These are phyloP conservation scores for Gopherus flavomarginatus DNA, from an alignment of 2,113 vertebrate species.

Conservation along the genomic window DNA sequence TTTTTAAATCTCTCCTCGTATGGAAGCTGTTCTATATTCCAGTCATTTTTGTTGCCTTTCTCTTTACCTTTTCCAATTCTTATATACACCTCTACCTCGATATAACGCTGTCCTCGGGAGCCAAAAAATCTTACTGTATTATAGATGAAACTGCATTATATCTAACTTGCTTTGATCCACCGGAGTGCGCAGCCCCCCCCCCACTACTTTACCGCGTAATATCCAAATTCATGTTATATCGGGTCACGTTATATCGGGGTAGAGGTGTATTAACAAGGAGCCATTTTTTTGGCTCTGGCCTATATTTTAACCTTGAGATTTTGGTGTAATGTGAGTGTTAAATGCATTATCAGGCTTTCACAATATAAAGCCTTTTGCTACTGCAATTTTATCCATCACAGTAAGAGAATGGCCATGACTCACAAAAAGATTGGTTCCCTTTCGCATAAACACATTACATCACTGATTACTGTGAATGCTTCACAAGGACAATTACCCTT, in stretches of 20 bases:
- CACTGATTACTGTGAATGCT: constrained; percentile 43
- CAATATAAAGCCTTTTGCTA: neutral
- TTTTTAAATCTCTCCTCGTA: neutral
- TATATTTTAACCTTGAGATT: neutral
- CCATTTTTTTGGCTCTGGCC: neutral
- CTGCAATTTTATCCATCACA: neutral
- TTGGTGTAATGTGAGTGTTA: neutral
- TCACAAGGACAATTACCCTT: constrained; percentile 38
- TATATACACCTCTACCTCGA: neutral
- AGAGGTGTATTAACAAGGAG: neutral
- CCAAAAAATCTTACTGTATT: too few species aligned
- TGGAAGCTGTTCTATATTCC: neutral
- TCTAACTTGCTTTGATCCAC: too few species aligned
- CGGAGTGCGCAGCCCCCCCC: too few species aligned
- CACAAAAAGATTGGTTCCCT: constrained; percentile 30
- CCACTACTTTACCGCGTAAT: too few species aligned
- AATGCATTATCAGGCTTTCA: neutral
- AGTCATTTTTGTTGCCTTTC: neutral
- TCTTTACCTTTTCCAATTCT: neutral
- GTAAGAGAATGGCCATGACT: constrained; percentile 37
- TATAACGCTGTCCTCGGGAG: too few species aligned
- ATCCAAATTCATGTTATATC: too few species aligned
- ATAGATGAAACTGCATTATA: too few species aligned
- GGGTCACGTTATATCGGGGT: too few species aligned
- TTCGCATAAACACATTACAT: constrained; percentile 53